Conservation (phyloP, 2,113 vertebrate genomes). For the Myrmecophaga tridactyla region DNA sequence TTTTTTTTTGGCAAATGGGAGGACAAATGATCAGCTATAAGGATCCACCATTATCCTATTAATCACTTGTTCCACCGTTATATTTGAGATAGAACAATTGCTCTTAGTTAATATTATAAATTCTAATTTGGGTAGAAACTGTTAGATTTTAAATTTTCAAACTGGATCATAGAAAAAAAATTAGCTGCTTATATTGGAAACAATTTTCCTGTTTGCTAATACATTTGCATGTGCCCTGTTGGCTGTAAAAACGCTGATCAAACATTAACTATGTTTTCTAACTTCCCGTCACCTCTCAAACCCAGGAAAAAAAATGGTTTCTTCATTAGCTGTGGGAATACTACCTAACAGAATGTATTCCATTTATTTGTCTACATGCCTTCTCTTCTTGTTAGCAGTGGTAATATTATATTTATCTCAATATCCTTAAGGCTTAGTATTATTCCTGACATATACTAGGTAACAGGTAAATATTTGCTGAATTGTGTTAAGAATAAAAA, state of each 20-base stretch:
- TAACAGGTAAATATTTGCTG: not conserved
- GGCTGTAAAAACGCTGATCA: not conserved
- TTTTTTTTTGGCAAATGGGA: not conserved
- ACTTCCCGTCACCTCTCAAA: not conserved
- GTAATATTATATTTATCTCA: not conserved
- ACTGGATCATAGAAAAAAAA: not conserved
- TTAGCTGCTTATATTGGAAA: not conserved
- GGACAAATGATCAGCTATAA: not conserved
- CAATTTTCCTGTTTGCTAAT: not conserved
- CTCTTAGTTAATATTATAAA: not conserved
- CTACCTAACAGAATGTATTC: not conserved
- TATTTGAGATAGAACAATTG: not conserved
- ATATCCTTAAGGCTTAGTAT: not conserved
- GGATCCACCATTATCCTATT: not conserved
- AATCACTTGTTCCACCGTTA: not conserved
- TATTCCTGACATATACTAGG: not conserved
- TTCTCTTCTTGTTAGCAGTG: not conserved
- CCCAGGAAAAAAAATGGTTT: not conserved
- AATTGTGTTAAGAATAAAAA: not conserved
- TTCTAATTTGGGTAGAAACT: not conserved
- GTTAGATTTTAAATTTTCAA: not conserved
- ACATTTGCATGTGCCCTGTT: not conserved
- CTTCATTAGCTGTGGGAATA: not conserved
- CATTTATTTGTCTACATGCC: not conserved
- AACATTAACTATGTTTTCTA: not conserved